Evolutionary conservation across 2,113 vertebrate species (phyloP).

Genomic region (Sturnus vulgaris): DNA sequence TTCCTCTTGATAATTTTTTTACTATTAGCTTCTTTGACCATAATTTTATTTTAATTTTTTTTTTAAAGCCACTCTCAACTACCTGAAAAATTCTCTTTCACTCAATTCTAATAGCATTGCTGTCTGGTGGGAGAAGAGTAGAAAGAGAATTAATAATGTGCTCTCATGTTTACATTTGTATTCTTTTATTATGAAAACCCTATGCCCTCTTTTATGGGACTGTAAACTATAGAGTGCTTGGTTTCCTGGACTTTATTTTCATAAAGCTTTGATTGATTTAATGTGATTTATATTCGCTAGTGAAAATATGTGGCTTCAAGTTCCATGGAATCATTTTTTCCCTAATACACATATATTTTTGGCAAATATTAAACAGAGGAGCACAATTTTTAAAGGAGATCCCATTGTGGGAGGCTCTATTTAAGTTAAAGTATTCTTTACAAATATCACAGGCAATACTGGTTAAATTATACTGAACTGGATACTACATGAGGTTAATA

Average conservation of each 20-base stretch:
- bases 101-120: neutral
- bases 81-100: neutral
- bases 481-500: neutral
- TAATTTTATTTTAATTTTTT: neutral
- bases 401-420: rapidly evolving
- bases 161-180: neutral
- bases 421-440: neutral
- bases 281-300: neutral
- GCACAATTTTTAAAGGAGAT: neutral
- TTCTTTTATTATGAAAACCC: neutral
- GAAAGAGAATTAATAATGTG: neutral
- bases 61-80: neutral
- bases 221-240: neutral
- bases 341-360: neutral
- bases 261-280: neutral
- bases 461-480: neutral
- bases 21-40: neutral
- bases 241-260: neutral
- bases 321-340: neutral
- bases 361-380: neutral
- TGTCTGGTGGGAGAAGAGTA: neutral
- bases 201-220: neutral
- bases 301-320: neutral
- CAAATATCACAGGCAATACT: neutral
- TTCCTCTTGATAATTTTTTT: neutral